Base-by-base conservation (phyloP, 1,140 invertebrate species). In the Scaptomyza pallida region DNA sequence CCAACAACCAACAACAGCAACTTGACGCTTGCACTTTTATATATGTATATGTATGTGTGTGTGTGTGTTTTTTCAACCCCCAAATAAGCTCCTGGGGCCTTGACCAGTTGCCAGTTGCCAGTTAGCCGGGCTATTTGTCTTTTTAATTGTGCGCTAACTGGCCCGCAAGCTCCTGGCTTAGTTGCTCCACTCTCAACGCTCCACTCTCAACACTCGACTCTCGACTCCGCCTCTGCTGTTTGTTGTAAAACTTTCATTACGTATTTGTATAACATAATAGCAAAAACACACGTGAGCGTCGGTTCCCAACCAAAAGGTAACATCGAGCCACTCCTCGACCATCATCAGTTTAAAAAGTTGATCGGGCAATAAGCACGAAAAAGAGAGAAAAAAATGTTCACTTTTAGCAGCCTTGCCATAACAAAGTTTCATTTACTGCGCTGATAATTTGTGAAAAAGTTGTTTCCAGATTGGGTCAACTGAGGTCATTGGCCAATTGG, bases 381-480 rank as follows among this genome's bases (percentile, higher is more conserved):
- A 37, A 41, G 17, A 26, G 10, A 40, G 26, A 26, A 8, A 47
- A 47, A n/a, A 63, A n/a, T n/a, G 12, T 35, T 44, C 17, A 43
- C 60, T 59, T 55, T 52, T 21, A 64, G 15, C 23, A 17, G 19
- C 44, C 67, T 52, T 62, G 50, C 43, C 61, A 41, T 60, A 56
- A 60, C 41, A 86, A 85, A 85, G 73, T 85, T 85, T 70, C 73
- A 74, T 80, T 73, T 80, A 67, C 81, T 55, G 72, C 72, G 68
- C 68, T 86, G 80, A 86, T 86, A 85, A 86, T 85, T 80, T 81
- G 80, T 85, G 64, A 74, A 86, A 21, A 85, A 86, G 64, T 73
- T 85, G 60, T 17, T 30, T 52, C 17, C 33, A 6, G 10, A 33
- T 37, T 68, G 61, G 67, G 23, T 70, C 51, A 64, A 30, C 23